Conservation (phyloP, 2,113 vertebrate species). For the Halcyon malimbica region DNA sequence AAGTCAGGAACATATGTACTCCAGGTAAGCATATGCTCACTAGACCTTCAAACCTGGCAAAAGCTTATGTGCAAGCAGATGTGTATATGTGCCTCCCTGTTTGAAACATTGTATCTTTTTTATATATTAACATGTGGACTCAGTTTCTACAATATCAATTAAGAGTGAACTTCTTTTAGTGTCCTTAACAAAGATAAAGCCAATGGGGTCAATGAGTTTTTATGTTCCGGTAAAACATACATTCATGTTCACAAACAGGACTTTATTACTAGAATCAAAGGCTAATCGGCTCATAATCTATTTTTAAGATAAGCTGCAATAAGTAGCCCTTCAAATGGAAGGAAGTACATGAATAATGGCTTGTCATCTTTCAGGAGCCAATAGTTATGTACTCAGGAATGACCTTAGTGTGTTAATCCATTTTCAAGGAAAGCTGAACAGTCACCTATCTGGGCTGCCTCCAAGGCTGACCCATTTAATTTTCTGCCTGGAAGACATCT, state of each 20-base stretch:
- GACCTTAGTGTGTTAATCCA: conserved; percentile 39
- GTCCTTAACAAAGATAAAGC: neutral
- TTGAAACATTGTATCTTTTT: neutral
- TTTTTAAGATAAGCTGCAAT: neutral
- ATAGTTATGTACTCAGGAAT: conserved; percentile 20
- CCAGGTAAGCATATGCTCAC: neutral
- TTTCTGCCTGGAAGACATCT: conserved; percentile 45
- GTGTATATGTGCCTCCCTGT: neutral
- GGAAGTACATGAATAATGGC: conserved; percentile 9
- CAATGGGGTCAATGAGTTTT: neutral
- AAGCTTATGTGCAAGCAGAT: neutral
- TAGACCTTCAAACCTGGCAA: neutral
- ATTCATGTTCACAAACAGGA: neutral
- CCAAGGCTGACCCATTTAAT: conserved; percentile 59
- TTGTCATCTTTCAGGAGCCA: conserved; percentile 15
- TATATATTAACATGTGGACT: neutral
- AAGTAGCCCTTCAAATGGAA: neutral
- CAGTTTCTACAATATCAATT: neutral
- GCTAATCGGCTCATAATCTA: neutral
- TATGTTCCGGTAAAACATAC: neutral
- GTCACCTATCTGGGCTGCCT: conserved; percentile 21
- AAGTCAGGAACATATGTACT: neutral
- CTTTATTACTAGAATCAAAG: neutral
- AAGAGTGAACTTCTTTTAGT: neutral
- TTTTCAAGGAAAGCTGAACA: conserved; percentile 46